Conservation (phyloP, 2,888 invertebrate genomes). For the Sisyra nigra region DNA sequence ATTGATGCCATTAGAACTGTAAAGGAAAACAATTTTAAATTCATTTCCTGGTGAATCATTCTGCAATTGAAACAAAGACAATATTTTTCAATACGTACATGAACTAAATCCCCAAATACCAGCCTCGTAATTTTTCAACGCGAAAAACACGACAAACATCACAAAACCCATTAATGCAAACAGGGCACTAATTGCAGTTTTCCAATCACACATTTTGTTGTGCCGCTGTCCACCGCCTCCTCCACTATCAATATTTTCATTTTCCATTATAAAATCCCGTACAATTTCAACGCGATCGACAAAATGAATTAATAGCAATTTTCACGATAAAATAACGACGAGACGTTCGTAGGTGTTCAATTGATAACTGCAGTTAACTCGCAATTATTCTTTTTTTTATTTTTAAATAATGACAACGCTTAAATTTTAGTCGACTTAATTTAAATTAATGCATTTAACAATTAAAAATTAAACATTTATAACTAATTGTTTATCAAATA, state of each 20-base stretch:
- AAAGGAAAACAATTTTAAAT: conserved; percentile 1
- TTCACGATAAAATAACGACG: too few species aligned
- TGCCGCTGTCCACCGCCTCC: background rate
- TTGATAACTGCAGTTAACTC: too few species aligned
- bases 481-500: too few species aligned
- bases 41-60: background rate
- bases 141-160: conserved; percentile 4
- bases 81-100: conserved; percentile 5
- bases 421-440: too few species aligned
- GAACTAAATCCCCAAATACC: conserved; percentile 7
- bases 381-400: too few species aligned
- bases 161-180: conserved; percentile 1
- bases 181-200: conserved; percentile 4
- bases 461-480: too few species aligned
- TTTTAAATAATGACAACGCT: too few species aligned
- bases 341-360: too few species aligned
- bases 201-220: conserved; percentile 1
- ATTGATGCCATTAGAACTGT: conserved; percentile 2
- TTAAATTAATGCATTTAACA: too few species aligned
- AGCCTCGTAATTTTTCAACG: conserved; percentile 6
- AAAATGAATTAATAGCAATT: background rate
- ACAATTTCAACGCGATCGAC: too few species aligned
- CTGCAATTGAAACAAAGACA: background rate
- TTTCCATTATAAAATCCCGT: background rate
- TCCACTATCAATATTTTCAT: background rate